A percentile compares a stretch with the other conserved stretches of the same genome.
phyloP scores from a whole-genome alignment of 2,888 invertebrate species.

The Lamellibrachia columna region DNA sequence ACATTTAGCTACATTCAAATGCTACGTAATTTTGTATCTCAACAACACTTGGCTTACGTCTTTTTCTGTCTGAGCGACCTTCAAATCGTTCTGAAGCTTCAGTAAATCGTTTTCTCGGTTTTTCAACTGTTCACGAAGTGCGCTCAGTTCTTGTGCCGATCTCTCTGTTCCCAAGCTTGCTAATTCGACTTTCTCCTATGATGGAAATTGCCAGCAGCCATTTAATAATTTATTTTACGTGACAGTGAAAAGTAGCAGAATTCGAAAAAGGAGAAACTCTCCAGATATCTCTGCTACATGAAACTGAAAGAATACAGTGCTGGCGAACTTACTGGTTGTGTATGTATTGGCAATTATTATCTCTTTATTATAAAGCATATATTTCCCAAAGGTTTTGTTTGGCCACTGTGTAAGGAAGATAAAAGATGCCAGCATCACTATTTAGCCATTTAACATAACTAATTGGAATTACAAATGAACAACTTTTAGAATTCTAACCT shows the following conservation, averaged over 20 bases:
- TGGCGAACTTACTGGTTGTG: no score
- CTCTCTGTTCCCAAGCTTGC: background rate
- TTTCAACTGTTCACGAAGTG: conserved; percentile 10
- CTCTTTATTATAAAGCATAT: background rate
- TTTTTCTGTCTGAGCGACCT: conserved; percentile 9
- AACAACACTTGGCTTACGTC: background rate
- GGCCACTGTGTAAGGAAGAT: background rate
- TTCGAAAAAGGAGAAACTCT: background rate
- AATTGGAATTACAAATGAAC: background rate
- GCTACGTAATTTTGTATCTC: background rate
- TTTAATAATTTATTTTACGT: background rate
- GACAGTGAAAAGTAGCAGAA: background rate
- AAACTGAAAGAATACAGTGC: background rate
- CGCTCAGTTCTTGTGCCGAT: background rate
- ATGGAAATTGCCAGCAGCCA: background rate
- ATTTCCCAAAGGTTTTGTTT: background rate
- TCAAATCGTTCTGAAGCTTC: conserved; percentile 16
- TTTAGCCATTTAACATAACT: background rate
- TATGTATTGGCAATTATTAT: no score
- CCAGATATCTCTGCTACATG: background rate
- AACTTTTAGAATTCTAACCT: background rate
- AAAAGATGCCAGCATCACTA: background rate
- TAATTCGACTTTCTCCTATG: conserved; percentile 16
- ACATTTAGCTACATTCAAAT: background rate
- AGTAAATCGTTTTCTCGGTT: conserved; percentile 12